Evolutionary conservation across 2,888 invertebrate genomes (phyloP).

Genomic region (Eumerus sabulonum): DNA sequence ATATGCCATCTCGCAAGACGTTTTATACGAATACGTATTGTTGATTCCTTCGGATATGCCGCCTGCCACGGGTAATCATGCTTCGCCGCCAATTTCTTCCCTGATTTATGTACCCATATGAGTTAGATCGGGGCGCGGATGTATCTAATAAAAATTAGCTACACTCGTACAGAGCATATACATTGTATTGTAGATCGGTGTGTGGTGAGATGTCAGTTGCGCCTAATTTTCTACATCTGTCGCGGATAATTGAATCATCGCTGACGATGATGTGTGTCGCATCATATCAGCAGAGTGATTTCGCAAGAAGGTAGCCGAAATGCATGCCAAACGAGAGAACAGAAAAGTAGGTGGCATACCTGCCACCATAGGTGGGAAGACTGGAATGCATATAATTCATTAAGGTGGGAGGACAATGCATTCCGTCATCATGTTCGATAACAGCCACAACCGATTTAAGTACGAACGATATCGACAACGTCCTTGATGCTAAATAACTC

Average conservation of each 20-base stretch:
- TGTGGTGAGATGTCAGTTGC: slow-evolving; percentile 53
- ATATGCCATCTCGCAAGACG: slow-evolving; percentile 60
- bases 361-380: slow-evolving; percentile 42
- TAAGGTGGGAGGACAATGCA: slow-evolving; percentile 29
- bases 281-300: slow-evolving; percentile 54
- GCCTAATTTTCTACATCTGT: slow-evolving; percentile 63
- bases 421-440: slow-evolving; percentile 30
- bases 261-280: slow-evolving; percentile 12
- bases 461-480: slow-evolving; percentile 11
- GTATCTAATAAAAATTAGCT: slow-evolving; percentile 62
- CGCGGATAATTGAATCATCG: slow-evolving; percentile 61
- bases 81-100: slow-evolving; percentile 23
- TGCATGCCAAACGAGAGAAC: slow-evolving; percentile 6
- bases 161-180: slow-evolving; percentile 27
- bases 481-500: slow-evolving; percentile 40
- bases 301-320: slow-evolving; percentile 60
- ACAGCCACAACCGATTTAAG: slow-evolving; percentile 25
- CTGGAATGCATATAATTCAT: slow-evolving; percentile 30
- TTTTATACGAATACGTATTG: slow-evolving; percentile 38
- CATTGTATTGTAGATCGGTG: slow-evolving; percentile 33
- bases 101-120: slow-evolving; percentile 4
- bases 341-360: slow-evolving; percentile 27
- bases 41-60: slow-evolving; percentile 28
- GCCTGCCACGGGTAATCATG: slow-evolving; percentile 37
- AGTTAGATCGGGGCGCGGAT: slow-evolving; percentile 52